Evolutionary conservation across 2,797 vertebrate species (phyloP), one percentile per base, ranked within the genome.

Genomic region (Chanos chanos): DNA sequence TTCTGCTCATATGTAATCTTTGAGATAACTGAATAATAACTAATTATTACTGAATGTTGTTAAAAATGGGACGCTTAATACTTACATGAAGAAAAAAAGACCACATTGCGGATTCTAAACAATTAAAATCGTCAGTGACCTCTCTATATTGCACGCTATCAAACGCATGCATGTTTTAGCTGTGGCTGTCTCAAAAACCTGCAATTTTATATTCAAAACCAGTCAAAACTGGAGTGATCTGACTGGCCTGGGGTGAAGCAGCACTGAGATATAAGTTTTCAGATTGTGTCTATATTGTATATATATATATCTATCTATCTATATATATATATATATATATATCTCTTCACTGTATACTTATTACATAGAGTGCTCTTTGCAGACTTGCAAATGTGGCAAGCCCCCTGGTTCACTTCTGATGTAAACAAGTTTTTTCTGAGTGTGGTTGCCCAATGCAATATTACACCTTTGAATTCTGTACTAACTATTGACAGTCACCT

Each of bases 261-360:
- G n/a, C n/a, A 81, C 82, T 81, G 19, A 30, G 71, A 45, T 51
- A 76, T 64, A 71, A 64, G 80, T 69, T 75, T 72, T 81, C 79
- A 81, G 80, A 61, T 61, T 45, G 77, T 60, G 25, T 54, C 56
- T 52, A 31, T 30, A 63, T 33, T 64, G 64, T 53, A 59, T 55
- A 71, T 66, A 61, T 58, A 55, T 63, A 67, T 66, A 66, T 64
- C 60, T n/a, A n/a, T n/a, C n/a, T n/a, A n/a, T n/a, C n/a, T n/a
- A n/a, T n/a, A n/a, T n/a, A n/a, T n/a, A n/a, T 64, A 64, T 53
- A 59, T 55, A 71, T 66, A 61, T 58, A 55, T 63, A 67, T 66
- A 66, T 64, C 60, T n/a, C n/a, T n/a, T n/a, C n/a, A n/a, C n/a
- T 54, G 56, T 36, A 40, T 40, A 45, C 55, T 31, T 51, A 34